phyloP scores from a whole-genome alignment of 2,113 vertebrate species.

The Ginglymostoma cirratum region DNA sequence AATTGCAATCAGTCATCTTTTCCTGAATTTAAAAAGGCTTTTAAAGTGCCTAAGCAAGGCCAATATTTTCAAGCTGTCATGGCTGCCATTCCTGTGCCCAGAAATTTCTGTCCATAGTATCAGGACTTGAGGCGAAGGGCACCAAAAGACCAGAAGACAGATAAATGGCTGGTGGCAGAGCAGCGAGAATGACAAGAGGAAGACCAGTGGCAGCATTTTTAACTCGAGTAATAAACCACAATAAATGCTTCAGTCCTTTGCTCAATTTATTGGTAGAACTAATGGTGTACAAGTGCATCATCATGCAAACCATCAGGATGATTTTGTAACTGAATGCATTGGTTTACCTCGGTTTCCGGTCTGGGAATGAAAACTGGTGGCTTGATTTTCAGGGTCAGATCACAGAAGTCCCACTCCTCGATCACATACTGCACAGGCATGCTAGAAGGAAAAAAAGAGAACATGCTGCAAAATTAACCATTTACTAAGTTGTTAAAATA shows the following conservation, averaged over 20 bases:
- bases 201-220: not conserved
- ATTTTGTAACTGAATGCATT: not conserved
- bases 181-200: not conserved
- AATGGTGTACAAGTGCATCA: not conserved
- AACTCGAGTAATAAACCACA: not conserved
- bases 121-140: not conserved
- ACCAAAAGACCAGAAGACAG: not conserved
- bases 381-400: constrained; percentile 80
- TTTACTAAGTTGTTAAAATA: not conserved
- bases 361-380: constrained; percentile 93
- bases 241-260: not conserved
- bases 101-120: not conserved
- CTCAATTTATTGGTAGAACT: not conserved
- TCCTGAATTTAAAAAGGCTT: not conserved
- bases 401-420: constrained; percentile 90
- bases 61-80: not conserved
- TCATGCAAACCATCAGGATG: not conserved
- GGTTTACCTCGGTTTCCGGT: constrained; percentile 87
- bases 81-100: not conserved
- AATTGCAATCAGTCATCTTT: not conserved
- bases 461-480: not conserved
- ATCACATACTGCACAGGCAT: constrained; percentile 94
- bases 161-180: not conserved
- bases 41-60: not conserved
- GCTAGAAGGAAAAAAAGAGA: constrained; percentile 49